These are phyloP conservation scores for Caenorhabditis brenneri DNA, from an alignment of 1,140 invertebrate genomes.

Conservation along the genomic window DNA sequence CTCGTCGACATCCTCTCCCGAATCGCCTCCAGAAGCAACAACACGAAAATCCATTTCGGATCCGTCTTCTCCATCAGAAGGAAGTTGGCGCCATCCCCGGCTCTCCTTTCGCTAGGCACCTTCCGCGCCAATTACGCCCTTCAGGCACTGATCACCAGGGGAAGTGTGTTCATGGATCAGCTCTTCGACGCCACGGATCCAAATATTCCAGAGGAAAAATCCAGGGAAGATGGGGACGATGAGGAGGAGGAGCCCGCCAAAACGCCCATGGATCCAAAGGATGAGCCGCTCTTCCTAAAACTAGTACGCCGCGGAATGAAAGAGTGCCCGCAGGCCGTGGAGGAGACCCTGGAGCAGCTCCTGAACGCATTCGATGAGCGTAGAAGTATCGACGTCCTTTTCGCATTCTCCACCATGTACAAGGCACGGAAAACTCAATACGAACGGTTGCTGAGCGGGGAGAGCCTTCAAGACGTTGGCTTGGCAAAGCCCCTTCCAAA, in stretches of 20 bases:
- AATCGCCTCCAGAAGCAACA: background rate
- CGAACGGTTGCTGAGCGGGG: background rate
- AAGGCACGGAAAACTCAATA: background rate
- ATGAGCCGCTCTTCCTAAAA: constrained; percentile 49
- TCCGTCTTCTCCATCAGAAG: background rate
- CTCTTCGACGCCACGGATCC: constrained; percentile 48
- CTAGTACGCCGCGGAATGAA: constrained; percentile 46
- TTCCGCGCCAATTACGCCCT: constrained; percentile 54
- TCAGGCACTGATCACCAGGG: constrained; percentile 50
- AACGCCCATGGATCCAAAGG: no score
- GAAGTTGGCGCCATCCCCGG: background rate
- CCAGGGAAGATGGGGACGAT: no score
- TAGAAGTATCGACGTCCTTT: constrained; percentile 41
- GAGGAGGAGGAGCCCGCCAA: no score
- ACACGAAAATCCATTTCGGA: constrained; percentile 14
- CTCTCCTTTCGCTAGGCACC: constrained; percentile 27
- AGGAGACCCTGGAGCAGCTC: constrained; percentile 53
- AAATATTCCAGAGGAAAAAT: background rate
- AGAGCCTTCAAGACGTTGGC: background rate
- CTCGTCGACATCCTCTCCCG: no score
- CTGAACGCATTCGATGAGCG: constrained; percentile 55
- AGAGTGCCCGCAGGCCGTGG: constrained; percentile 49
- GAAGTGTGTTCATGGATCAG: constrained; percentile 53
- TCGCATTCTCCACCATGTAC: constrained; percentile 52
- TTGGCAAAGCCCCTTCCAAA: constrained; percentile 35